These are phyloP conservation scores for Panthera tigris DNA, from an alignment of 2,113 vertebrate species.

Conservation along the genomic window DNA sequence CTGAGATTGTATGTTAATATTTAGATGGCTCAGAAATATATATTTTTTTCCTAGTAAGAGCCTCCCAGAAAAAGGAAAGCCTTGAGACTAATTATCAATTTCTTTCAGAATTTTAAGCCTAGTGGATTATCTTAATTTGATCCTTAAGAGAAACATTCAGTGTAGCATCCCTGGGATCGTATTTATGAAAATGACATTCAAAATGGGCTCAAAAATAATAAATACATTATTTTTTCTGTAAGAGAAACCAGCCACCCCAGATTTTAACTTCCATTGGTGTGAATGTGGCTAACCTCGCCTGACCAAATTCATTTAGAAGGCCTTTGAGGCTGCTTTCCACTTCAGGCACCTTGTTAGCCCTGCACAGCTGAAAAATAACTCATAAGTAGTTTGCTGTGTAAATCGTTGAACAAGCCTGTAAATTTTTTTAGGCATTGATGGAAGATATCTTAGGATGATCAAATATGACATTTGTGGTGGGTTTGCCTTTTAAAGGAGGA, in stretches of 20 bases:
- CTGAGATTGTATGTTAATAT: not conserved
- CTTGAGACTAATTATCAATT: not conserved
- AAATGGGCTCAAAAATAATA: conserved; percentile 15
- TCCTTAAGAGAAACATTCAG: not conserved
- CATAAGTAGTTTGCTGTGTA: conserved; percentile 3
- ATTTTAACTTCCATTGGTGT: not conserved
- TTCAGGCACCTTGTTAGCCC: not conserved
- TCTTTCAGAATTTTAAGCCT: conserved; percentile 42
- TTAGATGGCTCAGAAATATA: not conserved
- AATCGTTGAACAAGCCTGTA: conserved; percentile 52
- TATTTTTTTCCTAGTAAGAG: not conserved
- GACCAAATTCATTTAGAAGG: not conserved
- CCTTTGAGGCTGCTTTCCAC: conserved; percentile 18
- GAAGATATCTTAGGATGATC: conserved; percentile 5
- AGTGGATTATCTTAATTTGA: conserved; percentile 21
- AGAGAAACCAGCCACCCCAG: not conserved
- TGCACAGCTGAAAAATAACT: conserved; percentile 54
- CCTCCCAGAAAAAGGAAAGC: conserved; percentile 3
- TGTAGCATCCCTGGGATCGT: not conserved
- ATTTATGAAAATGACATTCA: conserved; percentile 9
- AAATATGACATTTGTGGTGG: conserved; percentile 24
- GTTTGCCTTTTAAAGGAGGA: conserved; percentile 58
- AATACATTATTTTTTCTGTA: not conserved
- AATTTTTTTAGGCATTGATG: not conserved
- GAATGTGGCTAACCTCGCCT: not conserved